Evolutionary conservation across 2,888 invertebrate genomes (phyloP).

Genomic region (Sphinx pinastri): DNA sequence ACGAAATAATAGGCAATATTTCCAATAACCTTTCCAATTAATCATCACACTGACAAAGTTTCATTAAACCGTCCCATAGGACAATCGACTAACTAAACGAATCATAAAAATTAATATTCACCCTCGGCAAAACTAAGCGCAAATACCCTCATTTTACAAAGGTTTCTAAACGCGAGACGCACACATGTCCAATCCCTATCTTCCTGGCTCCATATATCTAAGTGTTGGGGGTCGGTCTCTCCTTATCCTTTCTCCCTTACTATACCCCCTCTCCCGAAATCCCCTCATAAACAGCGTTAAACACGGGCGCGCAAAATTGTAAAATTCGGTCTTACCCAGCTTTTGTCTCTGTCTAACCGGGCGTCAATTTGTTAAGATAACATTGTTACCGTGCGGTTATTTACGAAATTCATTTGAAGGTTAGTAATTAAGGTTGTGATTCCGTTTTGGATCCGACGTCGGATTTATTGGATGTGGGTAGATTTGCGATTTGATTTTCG

Average conservation of each 20-base stretch:
- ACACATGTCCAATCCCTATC: constrained; percentile 66
- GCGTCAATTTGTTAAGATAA: constrained; percentile 79
- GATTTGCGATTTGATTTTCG: background rate
- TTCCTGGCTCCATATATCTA: constrained; percentile 74
- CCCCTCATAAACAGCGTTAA: constrained; percentile 79
- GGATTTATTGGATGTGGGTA: constrained; percentile 9
- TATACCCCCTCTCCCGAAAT: constrained; percentile 51
- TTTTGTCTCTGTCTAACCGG: constrained; percentile 64
- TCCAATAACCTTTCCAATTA: background rate
- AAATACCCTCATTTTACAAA: constrained; percentile 64
- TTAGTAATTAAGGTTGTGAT: constrained; percentile 44
- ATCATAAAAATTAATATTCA: constrained; percentile 55
- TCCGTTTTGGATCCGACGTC: constrained; percentile 31
- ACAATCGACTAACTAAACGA: constrained; percentile 15
- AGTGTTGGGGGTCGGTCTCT: constrained; percentile 74
- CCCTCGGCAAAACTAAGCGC: constrained; percentile 52
- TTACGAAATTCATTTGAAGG: constrained; percentile 60
- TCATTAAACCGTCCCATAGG: background rate
- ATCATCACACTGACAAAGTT: constrained; percentile 12
- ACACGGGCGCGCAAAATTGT: constrained; percentile 76
- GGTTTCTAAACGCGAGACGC: constrained; percentile 67
- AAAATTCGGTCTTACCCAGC: constrained; percentile 65
- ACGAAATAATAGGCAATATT: background rate
- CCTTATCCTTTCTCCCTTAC: constrained; percentile 76
- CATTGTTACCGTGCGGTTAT: constrained; percentile 64